Evolutionary conservation across 2,797 vertebrate genomes (phyloP).

Genomic region (Sitta carolinensis): DNA sequence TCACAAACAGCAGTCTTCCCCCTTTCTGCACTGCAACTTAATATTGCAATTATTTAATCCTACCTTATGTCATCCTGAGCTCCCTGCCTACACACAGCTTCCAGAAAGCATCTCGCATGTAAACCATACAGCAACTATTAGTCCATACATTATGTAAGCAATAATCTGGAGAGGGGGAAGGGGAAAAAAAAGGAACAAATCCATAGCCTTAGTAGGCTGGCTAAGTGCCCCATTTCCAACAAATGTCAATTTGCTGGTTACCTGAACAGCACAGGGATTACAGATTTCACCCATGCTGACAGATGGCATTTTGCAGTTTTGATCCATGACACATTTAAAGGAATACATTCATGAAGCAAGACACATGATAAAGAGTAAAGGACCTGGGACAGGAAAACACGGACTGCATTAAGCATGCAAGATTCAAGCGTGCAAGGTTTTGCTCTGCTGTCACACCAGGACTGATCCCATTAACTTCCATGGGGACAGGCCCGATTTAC

Average conservation of each 20-base stretch:
- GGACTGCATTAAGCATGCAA: neutral
- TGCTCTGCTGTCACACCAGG: constrained; percentile 6
- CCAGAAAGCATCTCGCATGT: constrained; percentile 46
- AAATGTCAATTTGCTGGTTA: neutral
- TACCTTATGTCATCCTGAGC: constrained; percentile 40
- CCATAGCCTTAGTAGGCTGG: neutral
- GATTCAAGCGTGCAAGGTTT: neutral
- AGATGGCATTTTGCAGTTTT: constrained; percentile 1
- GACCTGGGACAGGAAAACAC: neutral
- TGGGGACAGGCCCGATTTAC: neutral
- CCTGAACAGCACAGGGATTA: constrained; percentile 36
- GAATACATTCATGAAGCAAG: neutral
- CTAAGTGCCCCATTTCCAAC: neutral
- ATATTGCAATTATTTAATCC: constrained; percentile 61
- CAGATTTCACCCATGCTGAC: neutral
- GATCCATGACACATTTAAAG: neutral
- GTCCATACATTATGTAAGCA: neutral
- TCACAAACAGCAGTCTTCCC: neutral
- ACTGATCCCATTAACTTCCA: constrained; percentile 22
- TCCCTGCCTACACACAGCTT: constrained; percentile 42
- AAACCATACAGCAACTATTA: constrained; percentile 17
- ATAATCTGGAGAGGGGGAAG: neutral
- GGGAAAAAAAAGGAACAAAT: neutral
- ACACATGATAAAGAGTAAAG: neutral
- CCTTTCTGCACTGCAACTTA: neutral